phyloP scores from a whole-genome alignment of 2,113 vertebrate species.

The Pachypanchax playfairii region DNA sequence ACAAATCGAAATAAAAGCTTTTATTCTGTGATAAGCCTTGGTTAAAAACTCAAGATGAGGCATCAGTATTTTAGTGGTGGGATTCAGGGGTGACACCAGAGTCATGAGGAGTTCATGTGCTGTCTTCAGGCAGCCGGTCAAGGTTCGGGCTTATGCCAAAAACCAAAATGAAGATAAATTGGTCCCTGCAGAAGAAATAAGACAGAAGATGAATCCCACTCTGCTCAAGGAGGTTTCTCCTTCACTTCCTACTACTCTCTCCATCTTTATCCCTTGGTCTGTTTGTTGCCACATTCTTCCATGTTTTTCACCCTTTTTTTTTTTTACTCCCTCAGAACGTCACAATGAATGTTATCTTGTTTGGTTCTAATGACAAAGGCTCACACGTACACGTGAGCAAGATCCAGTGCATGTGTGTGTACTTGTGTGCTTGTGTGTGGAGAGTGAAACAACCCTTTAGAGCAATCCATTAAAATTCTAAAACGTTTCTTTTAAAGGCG shows the following conservation, averaged over 20 bases:
- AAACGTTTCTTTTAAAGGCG: conserved; percentile 71
- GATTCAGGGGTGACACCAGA: background rate
- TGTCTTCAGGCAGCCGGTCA: conserved; percentile 39
- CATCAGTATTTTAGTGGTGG: too few relatives aligned
- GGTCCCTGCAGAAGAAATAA: conserved; percentile 70
- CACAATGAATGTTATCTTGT: conserved; percentile 59
- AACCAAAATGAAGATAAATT: conserved; percentile 76
- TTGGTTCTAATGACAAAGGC: conserved; percentile 55
- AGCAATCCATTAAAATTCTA: conserved; percentile 72
- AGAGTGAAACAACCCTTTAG: conserved; percentile 28
- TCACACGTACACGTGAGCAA: conserved; percentile 20
- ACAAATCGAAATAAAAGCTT: too few relatives aligned
- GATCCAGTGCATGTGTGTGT: background rate
- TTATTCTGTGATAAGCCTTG: too few relatives aligned
- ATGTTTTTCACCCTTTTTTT: conserved; percentile 34
- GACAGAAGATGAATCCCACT: conserved; percentile 71
- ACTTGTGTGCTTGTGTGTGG: background rate
- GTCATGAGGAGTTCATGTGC: conserved; percentile 36
- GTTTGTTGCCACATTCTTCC: conserved; percentile 46
- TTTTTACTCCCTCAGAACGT: conserved; percentile 49
- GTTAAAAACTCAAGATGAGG: too few relatives aligned
- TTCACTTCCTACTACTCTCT: conserved; percentile 46
- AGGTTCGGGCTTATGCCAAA: conserved; percentile 55
- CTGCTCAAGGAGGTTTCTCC: conserved; percentile 57
- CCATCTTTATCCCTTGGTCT: conserved; percentile 50